Percentiles rank a stretch among this genome's conserved stretches.
Conservation (phyloP, 1,140 invertebrate genomes). For the Euwallacea similis region DNA sequence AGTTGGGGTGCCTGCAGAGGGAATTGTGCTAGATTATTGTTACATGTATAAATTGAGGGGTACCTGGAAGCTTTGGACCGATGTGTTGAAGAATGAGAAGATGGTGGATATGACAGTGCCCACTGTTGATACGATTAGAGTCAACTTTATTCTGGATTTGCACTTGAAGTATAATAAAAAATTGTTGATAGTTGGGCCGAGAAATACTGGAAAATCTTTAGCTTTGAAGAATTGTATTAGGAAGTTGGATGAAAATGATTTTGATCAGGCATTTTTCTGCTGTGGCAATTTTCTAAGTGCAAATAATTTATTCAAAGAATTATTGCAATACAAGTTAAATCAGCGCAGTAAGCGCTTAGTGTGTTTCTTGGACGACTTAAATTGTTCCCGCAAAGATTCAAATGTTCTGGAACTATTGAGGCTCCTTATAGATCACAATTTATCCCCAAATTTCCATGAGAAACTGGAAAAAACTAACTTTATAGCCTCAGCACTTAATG, state of each 20-base stretch:
- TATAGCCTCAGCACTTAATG: constrained; percentile 69
- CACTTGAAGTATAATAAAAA: constrained; percentile 69
- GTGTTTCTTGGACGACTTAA: constrained; percentile 90
- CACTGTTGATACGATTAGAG: constrained; percentile 83
- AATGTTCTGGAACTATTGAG: constrained; percentile 75
- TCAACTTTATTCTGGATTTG: constrained; percentile 65
- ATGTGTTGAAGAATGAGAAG: constrained; percentile 63
- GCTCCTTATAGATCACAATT: constrained; percentile 82
- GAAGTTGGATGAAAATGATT: constrained; percentile 69
- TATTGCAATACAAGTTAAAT: too few relatives aligned
- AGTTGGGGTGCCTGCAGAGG: constrained; percentile 72
- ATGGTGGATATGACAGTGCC: constrained; percentile 72
- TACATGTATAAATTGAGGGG: constrained; percentile 69
- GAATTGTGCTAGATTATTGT: constrained; percentile 76
- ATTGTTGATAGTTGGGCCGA: constrained; percentile 80
- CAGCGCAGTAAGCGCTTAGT: constrained; percentile 48
- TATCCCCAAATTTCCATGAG: constrained; percentile 43
- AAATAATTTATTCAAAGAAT: too few relatives aligned
- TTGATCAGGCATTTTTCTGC: constrained; percentile 76
- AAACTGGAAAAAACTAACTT: not conserved
- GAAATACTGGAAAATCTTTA: constrained; percentile 88
- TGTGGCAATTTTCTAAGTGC: too few relatives aligned
- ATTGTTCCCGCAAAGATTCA: constrained; percentile 83
- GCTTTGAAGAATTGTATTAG: constrained; percentile 85
- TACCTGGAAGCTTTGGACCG: constrained; percentile 73